Evolutionary conservation across 2,888 invertebrate species (phyloP).

Genomic region (Orchesellides sinensis): DNA sequence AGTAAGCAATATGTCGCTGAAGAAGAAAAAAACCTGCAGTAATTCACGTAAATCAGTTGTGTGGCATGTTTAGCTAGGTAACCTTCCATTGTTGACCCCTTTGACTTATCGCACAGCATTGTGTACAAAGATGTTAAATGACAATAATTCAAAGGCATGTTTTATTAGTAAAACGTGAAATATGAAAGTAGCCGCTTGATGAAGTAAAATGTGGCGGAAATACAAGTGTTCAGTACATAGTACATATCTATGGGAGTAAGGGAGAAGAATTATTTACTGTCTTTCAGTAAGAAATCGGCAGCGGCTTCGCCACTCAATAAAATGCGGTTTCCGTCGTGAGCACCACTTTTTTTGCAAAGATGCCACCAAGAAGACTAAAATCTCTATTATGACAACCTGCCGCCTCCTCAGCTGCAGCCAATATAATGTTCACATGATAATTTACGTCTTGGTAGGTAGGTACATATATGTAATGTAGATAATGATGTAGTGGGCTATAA

Average conservation of each 20-base stretch:
- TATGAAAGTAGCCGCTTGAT: neutral
- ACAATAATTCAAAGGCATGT: neutral
- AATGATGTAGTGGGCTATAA: no score
- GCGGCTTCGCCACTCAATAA: no score
- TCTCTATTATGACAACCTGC: neutral
- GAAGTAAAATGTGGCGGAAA: no score
- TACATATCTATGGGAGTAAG: no score
- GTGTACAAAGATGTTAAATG: neutral
- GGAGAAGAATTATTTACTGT: no score
- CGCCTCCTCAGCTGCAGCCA: neutral
- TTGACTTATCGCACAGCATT: slow-evolving; percentile 47
- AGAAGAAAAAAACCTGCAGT: slow-evolving; percentile 26
- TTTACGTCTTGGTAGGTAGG: neutral
- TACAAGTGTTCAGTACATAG: no score
- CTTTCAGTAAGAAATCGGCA: no score
- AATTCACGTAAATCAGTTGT: slow-evolving; percentile 34
- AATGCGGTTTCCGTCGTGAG: no score
- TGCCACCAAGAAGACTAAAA: no score
- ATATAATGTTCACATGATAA: neutral
- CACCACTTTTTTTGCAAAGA: no score
- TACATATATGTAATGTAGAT: no score
- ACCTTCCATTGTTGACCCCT: slow-evolving; percentile 51
- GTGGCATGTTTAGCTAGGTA: slow-evolving; percentile 8
- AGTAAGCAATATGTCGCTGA: slow-evolving; percentile 2
- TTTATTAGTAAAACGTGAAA: no score